Evolutionary conservation across 1,140 invertebrate species (phyloP), one percentile per base, ranked within the genome.

Genomic region (Babylonia areolata): DNA sequence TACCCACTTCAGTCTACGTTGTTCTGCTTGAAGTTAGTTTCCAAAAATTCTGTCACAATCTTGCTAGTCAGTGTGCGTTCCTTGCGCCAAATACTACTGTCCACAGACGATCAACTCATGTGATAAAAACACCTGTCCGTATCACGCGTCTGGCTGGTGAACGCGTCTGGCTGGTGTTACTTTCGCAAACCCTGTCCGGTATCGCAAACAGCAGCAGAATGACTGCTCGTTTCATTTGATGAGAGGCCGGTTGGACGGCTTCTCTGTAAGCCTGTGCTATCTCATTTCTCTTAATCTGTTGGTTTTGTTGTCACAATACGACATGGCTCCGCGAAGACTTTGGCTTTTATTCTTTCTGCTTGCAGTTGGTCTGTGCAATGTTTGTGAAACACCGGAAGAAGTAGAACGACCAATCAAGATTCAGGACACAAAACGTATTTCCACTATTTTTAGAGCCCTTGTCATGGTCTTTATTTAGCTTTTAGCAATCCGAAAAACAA

Each of bases 311-410:
- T 37, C 23, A 77, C 12, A 1, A 40, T 40, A 39, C 15, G 37
- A 37, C 75, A 1, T 15, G 0, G 40, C 75, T 40, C 35, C 75
- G 75, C 71, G 37, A 77, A 77, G 75, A 2, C 28, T 77, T 40
- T 31, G 37, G 37, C 5, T 39, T 37, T 77, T 40, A 6, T 28
- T 77, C 37, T 40, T 73, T 37, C 71, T 69, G 3, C 64, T 35
- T 37, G 71, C 71, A 73, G n/a, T 35, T 20, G 71, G 31, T 37
- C 71, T 39, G 3, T 23, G 78, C 78, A 80, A 80, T 80, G 78
- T 80, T 80, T 80, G 78, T 80, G 78, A 80, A 80, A 80, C 40
- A 80, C 40, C 78, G 78, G 78, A 80, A 80, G 42, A 15, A 31
- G 46, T 33, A 15, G 1, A 15, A 9, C 78, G 23, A 12, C 78